Base-by-base conservation (phyloP, 2,113 vertebrate genomes). In the Scalopus aquaticus region DNA sequence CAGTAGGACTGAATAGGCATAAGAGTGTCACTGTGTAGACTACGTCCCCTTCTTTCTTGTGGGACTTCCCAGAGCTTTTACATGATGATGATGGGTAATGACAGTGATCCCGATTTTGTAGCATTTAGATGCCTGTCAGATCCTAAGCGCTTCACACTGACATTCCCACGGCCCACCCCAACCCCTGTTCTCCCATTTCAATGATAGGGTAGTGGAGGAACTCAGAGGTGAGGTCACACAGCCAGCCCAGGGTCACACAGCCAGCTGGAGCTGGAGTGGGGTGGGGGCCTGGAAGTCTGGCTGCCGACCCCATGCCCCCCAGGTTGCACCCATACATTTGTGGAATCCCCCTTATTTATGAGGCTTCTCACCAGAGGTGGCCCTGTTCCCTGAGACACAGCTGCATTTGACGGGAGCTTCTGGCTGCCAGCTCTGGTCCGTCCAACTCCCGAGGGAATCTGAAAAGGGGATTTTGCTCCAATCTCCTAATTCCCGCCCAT, bases 1-100 rank as follows among this genome's bases (percentile, higher is more conserved):
- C 28, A 9, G 6, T 1, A 0, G 2, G 20, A 9, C n/a, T 22
- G 30, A 24, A 13, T 0, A 2, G 28, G 37, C 67, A 15, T 5
- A 37, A 56, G 11, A 19, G 2, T 13, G 22, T 39, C 13, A 3
- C 46, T 15, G 0, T 1, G 10, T 65, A 15, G 54, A 15, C 11
- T 10, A 10, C n/a, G 6, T 39, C 8, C 88, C 8, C n/a, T 56
- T 56, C 17, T 56, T 56, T 22, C 54, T 56, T 26, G 44, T 28
- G 26, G 17, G 10, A 32, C 12, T 44, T 60, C 20, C 19, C 60
- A 3, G 49, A 69, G 65, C 60, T 72, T 54, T 35, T n/a, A 22
- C 19, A 10, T 24, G 22, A 9, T 24, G 39, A 5, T 1, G n/a
- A 17, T 19, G 9, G 35, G 32, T 6, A 22, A 70, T 9, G 3